Percentiles rank a stretch among this genome's conserved stretches.
phyloP scores from a whole-genome alignment of 2,113 vertebrate species.

The Mus pahari region DNA sequence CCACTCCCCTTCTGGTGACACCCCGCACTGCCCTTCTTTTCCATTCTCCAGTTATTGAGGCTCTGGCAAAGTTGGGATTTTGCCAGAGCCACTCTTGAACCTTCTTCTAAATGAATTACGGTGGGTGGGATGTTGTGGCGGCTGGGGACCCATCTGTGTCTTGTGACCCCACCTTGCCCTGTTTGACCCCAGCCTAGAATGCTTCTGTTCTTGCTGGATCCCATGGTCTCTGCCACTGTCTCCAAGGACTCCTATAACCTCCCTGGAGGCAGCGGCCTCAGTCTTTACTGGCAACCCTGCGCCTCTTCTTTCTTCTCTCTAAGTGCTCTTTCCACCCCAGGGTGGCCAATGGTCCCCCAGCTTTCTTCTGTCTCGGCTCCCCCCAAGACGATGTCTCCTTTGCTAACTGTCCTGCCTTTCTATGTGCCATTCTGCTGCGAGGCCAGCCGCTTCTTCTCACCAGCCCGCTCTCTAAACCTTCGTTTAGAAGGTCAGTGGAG shows the following conservation, averaged over 20 bases:
- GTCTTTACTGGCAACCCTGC: conserved; percentile 26
- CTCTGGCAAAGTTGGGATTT: background rate
- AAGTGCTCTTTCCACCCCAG: conserved; percentile 12
- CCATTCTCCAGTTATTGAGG: conserved; percentile 54
- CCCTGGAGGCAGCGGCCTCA: conserved; percentile 1
- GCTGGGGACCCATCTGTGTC: conserved; percentile 62
- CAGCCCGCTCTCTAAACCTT: background rate
- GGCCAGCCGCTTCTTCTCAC: background rate
- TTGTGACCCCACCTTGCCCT: background rate
- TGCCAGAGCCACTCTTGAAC: background rate
- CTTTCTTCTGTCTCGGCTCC: conserved; percentile 65
- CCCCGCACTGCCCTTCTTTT: conserved; percentile 59
- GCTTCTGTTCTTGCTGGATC: background rate
- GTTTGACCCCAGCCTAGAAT: background rate
- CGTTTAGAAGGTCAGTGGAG: background rate
- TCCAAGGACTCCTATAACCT: conserved; percentile 22
- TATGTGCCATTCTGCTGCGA: conserved; percentile 35
- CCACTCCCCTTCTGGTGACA: background rate
- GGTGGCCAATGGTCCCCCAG: conserved; percentile 29
- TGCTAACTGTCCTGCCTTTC: background rate
- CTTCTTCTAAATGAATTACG: conserved; percentile 53
- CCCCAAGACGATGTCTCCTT: conserved; percentile 76
- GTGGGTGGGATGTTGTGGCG: conserved; percentile 72
- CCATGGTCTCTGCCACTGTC: background rate
- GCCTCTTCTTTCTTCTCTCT: background rate